These are phyloP conservation scores for Lindbergichthys nudifrons DNA, from an alignment of 2,797 vertebrate species.

Conservation along the genomic window DNA sequence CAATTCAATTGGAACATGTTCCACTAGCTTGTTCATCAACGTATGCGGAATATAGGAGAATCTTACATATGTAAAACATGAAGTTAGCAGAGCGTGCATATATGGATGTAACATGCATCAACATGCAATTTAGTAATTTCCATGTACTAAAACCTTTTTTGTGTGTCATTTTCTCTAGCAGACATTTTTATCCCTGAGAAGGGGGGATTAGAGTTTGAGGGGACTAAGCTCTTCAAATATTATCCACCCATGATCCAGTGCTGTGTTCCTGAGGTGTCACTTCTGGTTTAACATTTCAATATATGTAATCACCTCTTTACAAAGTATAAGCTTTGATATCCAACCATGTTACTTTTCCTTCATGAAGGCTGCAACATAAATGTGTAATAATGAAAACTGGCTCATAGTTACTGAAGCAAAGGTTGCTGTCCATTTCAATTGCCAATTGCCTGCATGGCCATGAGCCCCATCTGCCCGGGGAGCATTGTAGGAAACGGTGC, in stretches of 20 bases:
- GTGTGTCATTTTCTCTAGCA: constrained; percentile 22
- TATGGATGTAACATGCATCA: background rate
- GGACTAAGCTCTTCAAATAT: constrained; percentile 54
- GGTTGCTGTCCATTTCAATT: background rate
- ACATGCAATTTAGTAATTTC: constrained; percentile 19
- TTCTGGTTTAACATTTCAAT: constrained; percentile 29
- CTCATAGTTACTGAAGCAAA: background rate
- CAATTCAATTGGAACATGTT: too few relatives aligned
- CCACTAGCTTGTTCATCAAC: background rate
- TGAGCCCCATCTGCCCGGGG: too few relatives aligned
- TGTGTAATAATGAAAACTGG: background rate
- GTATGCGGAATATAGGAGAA: background rate
- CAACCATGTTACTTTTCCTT: background rate
- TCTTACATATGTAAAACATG: background rate
- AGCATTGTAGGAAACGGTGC: too few relatives aligned
- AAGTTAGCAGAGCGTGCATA: background rate
- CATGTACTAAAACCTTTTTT: constrained; percentile 9
- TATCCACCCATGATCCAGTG: constrained; percentile 40
- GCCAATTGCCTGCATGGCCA: too few relatives aligned
- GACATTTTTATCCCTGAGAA: constrained; percentile 33
- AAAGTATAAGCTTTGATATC: background rate
- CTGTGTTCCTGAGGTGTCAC: constrained; percentile 37
- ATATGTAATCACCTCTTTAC: constrained; percentile 15
- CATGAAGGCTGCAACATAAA: background rate
- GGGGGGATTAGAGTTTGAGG: constrained; percentile 36